Conservation (phyloP, 2,113 vertebrate species). For the Microcebus tavaratra region DNA sequence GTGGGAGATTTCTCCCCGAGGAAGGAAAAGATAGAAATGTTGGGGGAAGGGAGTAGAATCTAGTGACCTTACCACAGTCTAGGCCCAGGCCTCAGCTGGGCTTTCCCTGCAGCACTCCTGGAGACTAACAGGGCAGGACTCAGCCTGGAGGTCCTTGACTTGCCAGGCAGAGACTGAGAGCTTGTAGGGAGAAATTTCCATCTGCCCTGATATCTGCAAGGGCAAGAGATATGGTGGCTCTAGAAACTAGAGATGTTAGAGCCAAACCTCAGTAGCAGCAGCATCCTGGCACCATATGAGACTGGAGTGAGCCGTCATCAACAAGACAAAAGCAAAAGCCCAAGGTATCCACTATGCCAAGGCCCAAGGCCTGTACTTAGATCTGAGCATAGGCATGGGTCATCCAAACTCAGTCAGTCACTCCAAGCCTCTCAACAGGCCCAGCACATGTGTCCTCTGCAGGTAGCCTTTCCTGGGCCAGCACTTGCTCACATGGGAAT, state of each 20-base stretch:
- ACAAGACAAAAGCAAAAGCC: not conserved
- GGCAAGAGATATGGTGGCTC: not conserved
- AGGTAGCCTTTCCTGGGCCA: not conserved
- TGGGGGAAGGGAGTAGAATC: not conserved
- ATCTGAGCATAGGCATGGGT: not conserved
- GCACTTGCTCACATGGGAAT: not conserved
- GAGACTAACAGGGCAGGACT: not conserved
- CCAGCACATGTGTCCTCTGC: not conserved
- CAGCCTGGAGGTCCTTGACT: not conserved
- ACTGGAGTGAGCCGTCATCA: not conserved
- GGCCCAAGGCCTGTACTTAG: not conserved
- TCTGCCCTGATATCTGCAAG: not conserved
- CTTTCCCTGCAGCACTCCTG: not conserved
- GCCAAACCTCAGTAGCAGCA: not conserved
- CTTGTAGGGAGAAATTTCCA: not conserved
- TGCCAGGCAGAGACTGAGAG: not conserved
- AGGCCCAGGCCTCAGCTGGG: not conserved
- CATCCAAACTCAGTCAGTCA: not conserved
- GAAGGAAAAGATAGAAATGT: not conserved
- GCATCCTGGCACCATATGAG: conserved; percentile 43
- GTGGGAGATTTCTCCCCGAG: not conserved
- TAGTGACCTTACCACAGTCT: not conserved
- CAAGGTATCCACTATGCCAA: not conserved
- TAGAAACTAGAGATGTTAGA: not conserved
- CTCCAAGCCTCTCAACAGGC: not conserved